A percentile compares a stretch with the other conserved stretches of the same genome.
These are phyloP conservation scores for Pteronura brasiliensis DNA, from an alignment of 2,113 vertebrate genomes.

Conservation along the genomic window DNA sequence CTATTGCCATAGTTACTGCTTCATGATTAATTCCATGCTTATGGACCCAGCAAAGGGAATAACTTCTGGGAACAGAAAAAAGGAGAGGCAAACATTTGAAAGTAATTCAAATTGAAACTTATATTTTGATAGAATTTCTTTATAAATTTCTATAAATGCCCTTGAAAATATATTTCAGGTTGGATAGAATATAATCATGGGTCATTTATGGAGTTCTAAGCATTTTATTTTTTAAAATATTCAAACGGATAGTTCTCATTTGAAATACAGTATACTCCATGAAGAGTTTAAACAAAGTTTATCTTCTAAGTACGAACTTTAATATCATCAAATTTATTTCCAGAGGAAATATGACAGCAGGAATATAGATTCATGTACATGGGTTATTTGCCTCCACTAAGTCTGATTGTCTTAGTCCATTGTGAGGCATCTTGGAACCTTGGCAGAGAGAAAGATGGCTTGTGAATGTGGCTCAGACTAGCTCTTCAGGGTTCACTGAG, in stretches of 20 bases:
- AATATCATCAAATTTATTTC: neutral
- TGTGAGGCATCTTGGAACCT: neutral
- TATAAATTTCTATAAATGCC: neutral
- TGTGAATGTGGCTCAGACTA: neutral
- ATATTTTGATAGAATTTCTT: constrained; percentile 9
- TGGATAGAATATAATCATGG: neutral
- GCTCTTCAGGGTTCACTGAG: neutral
- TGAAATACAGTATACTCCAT: neutral
- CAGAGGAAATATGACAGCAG: neutral
- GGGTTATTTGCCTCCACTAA: neutral
- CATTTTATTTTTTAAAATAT: neutral
- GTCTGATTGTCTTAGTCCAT: neutral
- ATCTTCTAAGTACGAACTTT: neutral
- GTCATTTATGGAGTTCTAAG: neutral
- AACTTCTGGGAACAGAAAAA: neutral
- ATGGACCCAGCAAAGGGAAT: neutral
- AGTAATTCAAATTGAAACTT: neutral
- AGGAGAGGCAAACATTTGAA: neutral
- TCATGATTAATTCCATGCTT: neutral
- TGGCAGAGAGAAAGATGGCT: neutral
- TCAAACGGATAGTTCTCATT: neutral
- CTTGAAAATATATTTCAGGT: constrained; percentile 26
- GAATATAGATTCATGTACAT: neutral
- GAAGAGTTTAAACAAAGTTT: neutral
- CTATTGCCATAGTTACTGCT: neutral